phyloP scores from a whole-genome alignment of 2,113 vertebrate genomes.

The Tautogolabrus adspersus region DNA sequence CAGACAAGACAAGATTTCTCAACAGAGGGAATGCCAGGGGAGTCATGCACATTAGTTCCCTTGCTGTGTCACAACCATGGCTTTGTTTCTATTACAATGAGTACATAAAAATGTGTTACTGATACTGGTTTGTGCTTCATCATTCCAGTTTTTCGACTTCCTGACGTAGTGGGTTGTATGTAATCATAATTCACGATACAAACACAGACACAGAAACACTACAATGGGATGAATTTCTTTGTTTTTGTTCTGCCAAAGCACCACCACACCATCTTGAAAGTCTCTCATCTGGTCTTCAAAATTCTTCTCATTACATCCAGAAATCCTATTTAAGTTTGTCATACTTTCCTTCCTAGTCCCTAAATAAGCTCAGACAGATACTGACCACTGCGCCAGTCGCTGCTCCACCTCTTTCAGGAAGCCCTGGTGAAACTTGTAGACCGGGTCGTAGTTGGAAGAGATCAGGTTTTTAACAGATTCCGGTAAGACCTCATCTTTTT shows the following conservation, averaged over 20 bases:
- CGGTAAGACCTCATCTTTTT: slow-evolving; percentile 90
- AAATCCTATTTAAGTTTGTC: neutral
- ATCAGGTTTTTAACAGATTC: slow-evolving; percentile 88
- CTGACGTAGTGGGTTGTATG: too few relatives aligned
- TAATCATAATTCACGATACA: too few relatives aligned
- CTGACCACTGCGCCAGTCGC: slow-evolving; percentile 93
- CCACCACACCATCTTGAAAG: neutral
- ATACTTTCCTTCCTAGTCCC: too few relatives aligned
- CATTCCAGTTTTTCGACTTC: too few relatives aligned
- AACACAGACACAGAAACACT: neutral
- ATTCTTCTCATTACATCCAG: neutral
- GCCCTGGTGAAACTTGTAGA: slow-evolving; percentile 92
- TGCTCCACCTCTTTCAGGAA: slow-evolving; percentile 96
- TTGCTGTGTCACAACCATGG: too few relatives aligned
- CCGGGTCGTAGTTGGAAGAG: slow-evolving; percentile 91
- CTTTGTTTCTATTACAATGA: too few relatives aligned
- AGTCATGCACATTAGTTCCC: too few relatives aligned
- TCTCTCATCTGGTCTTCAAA: neutral
- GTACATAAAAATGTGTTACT: too few relatives aligned
- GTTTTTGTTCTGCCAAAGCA: neutral
- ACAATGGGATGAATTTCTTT: neutral
- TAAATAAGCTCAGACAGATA: neutral
- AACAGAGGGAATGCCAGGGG: too few relatives aligned
- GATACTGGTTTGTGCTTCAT: too few relatives aligned
- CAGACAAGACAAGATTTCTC: slow-evolving; percentile 29